These are phyloP conservation scores for Orthosia gothica DNA, from an alignment of 2,888 invertebrate genomes.

Conservation along the genomic window DNA sequence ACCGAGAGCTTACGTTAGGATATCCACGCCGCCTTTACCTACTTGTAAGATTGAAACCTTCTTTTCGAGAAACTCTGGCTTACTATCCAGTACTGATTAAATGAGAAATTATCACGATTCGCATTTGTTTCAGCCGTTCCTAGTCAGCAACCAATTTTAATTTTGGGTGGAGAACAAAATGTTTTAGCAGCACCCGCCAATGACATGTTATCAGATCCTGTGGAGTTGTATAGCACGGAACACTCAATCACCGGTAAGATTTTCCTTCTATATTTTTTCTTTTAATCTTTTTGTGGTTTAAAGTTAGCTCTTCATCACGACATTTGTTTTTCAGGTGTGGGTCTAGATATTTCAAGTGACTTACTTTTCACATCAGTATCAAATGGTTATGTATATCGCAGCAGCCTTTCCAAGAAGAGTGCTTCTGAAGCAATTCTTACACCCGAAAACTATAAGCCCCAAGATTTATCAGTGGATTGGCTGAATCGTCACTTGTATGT, in stretches of 20 bases:
- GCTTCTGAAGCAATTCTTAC: slow-evolving; percentile 89
- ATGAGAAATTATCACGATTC: neutral
- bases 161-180: slow-evolving; percentile 93
- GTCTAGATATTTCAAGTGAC: slow-evolving; percentile 94
- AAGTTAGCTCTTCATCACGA: too few species aligned
- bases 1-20: slow-evolving; percentile 92
- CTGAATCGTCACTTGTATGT: slow-evolving; percentile 96
- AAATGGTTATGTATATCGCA: slow-evolving; percentile 92
- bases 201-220: slow-evolving; percentile 93
- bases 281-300: too few species aligned
- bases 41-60: slow-evolving; percentile 88
- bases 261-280: neutral
- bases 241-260: slow-evolving; percentile 85
- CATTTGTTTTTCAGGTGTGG: slow-evolving; percentile 92
- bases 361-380: slow-evolving; percentile 95
- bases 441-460: slow-evolving; percentile 92
- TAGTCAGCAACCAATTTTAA: slow-evolving; percentile 93
- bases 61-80: neutral
- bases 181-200: slow-evolving; percentile 93
- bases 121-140: slow-evolving; percentile 91
- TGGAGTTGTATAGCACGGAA: slow-evolving; percentile 92
- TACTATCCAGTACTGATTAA: neutral
- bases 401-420: slow-evolving; percentile 87
- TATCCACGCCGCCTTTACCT: slow-evolving; percentile 93
- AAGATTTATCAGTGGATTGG: slow-evolving; percentile 97